Evolutionary conservation across 2,888 invertebrate genomes (phyloP).

Genomic region (Amphimallon solstitiale): DNA sequence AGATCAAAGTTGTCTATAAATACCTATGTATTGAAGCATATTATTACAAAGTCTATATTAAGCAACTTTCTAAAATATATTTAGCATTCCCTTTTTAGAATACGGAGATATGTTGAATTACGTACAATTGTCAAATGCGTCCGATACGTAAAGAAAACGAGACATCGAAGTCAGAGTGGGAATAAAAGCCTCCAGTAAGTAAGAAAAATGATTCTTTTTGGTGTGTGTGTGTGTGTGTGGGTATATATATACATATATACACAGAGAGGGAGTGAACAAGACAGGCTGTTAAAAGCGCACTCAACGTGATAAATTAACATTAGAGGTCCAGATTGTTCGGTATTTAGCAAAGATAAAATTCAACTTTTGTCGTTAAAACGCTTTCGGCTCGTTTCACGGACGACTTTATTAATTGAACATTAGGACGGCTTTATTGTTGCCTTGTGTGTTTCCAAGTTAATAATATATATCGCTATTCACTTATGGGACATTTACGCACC

Average conservation of each 20-base stretch:
- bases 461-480: constrained; percentile 4
- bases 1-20: neutral
- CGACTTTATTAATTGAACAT: constrained; percentile 31
- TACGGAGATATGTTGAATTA: no score
- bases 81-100: constrained; percentile 16
- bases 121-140: no score
- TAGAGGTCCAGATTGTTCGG: constrained; percentile 31
- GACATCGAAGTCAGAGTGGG: constrained; percentile 19
- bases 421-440: constrained; percentile 5
- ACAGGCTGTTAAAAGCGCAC: constrained; percentile 32
- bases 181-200: constrained; percentile 36
- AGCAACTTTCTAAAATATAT: constrained; percentile 4
- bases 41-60: constrained; percentile 4
- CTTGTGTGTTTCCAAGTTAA: neutral
- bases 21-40: neutral
- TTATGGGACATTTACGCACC: neutral
- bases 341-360: constrained; percentile 34
- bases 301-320: constrained; percentile 39
- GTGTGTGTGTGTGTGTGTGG: neutral
- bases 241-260: neutral
- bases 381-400: neutral
- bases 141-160: no score
- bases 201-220: constrained; percentile 37
- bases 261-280: neutral
- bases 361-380: constrained; percentile 22